Evolutionary conservation across 2,797 vertebrate genomes (phyloP), one percentile per base, ranked within the genome.

Genomic region (Clarias pachynema): DNA sequence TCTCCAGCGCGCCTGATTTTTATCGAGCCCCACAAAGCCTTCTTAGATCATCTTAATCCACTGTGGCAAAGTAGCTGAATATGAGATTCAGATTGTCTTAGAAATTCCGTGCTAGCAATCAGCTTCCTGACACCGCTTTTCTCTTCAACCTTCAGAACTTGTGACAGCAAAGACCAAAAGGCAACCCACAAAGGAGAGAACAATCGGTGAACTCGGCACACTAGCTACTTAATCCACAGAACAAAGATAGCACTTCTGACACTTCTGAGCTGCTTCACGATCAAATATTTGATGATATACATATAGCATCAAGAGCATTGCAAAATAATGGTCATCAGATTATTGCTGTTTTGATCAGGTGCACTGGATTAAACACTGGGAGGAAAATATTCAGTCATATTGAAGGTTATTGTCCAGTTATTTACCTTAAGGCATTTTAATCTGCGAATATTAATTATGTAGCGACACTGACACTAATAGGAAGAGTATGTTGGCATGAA

Each of bases 31-130:
- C 95, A 95, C 96, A 96, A 96, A 97, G 96, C 96, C 94, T 93
- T 93, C 94, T 96, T 93, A 96, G 96, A 97, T 97, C 96, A 96
- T 96, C 95, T 96, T 97, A 97, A 97, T 96, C 96, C 96, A 96
- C 96, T 96, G 96, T 96, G 96, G 96, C 96, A 96, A 96, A 96
- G 96, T 95, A 96, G 96, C 96, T 96, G 96, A 96, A 96, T 97
- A 96, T 96, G 95, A 96, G 96, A 96, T 96, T 96, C 96, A 95
- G 95, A 96, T 96, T 96, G 96, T 96, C 96, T 97, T 93, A 94
- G 96, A 96, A 96, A 96, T 96, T 95, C 96, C 90, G 93, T 94
- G 93, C 95, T 96, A 96, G 96, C 96, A 96, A 96, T 96, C 96
- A 96, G 95, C 95, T 95, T 95, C 94, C 96, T 97, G 96, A 97